These are phyloP conservation scores for Physella acuta DNA, from an alignment of 1,140 invertebrate genomes.

Conservation along the genomic window DNA sequence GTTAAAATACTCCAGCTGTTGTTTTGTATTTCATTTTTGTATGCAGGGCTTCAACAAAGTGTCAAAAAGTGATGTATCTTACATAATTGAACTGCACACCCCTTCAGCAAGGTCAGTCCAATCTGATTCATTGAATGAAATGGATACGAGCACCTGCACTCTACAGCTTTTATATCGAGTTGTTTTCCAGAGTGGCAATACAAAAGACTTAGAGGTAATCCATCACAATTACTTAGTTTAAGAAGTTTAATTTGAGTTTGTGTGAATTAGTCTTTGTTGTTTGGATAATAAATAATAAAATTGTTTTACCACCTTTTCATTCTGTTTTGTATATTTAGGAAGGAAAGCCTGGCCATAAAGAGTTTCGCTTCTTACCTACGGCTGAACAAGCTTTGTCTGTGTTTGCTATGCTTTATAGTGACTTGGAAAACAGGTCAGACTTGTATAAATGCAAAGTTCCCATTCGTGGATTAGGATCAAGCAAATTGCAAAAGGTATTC, in stretches of 20 bases:
- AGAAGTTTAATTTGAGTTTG: too few species aligned
- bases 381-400: constrained; percentile 44
- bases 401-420: constrained; percentile 37
- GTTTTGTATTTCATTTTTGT: not conserved
- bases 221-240: not conserved
- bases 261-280: too few species aligned
- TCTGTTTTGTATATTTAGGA: constrained; percentile 23
- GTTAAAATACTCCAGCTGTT: not conserved
- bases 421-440: constrained; percentile 1
- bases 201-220: constrained; percentile 8
- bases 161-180: constrained; percentile 22
- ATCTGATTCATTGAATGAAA: not conserved
- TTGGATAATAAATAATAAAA: too few species aligned
- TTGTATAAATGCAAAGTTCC: not conserved
- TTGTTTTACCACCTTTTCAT: too few species aligned
- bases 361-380: constrained; percentile 36
- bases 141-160: too few species aligned
- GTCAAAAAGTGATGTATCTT: not conserved
- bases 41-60: not conserved
- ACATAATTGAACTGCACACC: constrained; percentile 12
- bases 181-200: constrained; percentile 22
- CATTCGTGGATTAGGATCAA: constrained; percentile 38
- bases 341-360: constrained; percentile 26
- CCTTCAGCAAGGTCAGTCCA: not conserved
- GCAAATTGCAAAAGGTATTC: constrained; percentile 42